Conservation (phyloP, 2,113 vertebrate species). For the Coptodon bakossiorum region DNA sequence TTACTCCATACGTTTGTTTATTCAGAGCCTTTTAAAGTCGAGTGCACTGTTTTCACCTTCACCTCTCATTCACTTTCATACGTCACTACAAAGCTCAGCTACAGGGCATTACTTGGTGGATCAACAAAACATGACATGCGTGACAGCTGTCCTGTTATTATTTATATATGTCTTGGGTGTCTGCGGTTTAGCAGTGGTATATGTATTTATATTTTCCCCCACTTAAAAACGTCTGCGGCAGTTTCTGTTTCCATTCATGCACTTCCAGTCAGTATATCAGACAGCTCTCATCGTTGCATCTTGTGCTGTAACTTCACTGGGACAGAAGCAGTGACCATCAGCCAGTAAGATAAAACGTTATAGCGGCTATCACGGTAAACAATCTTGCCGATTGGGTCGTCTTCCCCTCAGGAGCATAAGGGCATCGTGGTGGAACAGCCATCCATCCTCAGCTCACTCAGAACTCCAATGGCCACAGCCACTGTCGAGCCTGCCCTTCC, state of each 20-base stretch:
- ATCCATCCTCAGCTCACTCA: conserved; percentile 78
- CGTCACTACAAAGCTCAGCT: neutral
- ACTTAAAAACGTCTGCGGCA: neutral
- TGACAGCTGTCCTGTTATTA: neutral
- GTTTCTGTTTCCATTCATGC: neutral
- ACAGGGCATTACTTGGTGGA: neutral
- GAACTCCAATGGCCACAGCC: conserved; percentile 67
- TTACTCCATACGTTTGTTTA: neutral
- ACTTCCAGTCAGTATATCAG: neutral
- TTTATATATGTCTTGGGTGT: neutral
- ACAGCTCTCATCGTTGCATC: neutral
- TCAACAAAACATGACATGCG: neutral
- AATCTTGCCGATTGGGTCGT: conserved; percentile 8
- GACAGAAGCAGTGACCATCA: neutral
- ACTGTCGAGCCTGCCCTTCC: conserved; percentile 73
- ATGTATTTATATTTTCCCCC: neutral
- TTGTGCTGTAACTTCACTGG: neutral
- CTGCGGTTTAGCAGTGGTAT: neutral
- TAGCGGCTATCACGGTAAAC: neutral
- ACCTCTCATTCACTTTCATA: neutral
- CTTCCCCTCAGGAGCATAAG: conserved; percentile 78
- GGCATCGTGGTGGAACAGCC: conserved; percentile 90
- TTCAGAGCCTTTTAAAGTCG: neutral
- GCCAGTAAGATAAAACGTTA: neutral
- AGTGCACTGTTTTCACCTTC: neutral